Evolutionary conservation across 2,113 vertebrate species (phyloP).

Genomic region (Antechinus stuartii): DNA sequence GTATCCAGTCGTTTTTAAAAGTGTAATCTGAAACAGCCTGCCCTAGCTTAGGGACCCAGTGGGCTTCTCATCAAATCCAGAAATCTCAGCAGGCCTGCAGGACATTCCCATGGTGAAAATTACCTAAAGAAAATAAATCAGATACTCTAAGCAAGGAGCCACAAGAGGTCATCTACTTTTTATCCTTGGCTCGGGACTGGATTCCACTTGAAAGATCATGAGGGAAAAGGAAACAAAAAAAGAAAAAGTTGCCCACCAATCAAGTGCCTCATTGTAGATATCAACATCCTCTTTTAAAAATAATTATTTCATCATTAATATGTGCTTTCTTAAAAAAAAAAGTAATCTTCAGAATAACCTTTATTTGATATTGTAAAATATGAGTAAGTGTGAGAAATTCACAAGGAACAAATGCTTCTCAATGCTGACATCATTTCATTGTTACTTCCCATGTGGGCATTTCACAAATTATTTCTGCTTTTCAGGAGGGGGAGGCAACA

Average conservation of each 20-base stretch:
- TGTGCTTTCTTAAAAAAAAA: not conserved
- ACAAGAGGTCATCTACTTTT: slow-evolving; percentile 37
- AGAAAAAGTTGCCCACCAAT: not conserved
- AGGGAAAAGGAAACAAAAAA: not conserved
- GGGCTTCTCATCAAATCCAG: slow-evolving; percentile 5
- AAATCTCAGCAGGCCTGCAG: not conserved
- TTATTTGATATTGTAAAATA: not conserved
- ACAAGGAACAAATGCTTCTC: not conserved
- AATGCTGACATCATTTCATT: not conserved
- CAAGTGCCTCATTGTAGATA: not conserved
- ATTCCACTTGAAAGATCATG: not conserved
- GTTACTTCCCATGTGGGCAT: not conserved
- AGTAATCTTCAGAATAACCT: not conserved
- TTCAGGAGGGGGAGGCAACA: not conserved
- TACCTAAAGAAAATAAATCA: slow-evolving; percentile 31
- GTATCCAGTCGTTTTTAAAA: slow-evolving; percentile 71
- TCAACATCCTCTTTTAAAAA: slow-evolving; percentile 5
- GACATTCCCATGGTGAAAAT: slow-evolving; percentile 10
- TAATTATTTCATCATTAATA: not conserved
- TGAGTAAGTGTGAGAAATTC: not conserved
- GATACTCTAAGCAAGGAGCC: slow-evolving; percentile 26
- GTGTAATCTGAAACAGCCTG: slow-evolving; percentile 59
- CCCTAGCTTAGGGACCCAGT: not conserved
- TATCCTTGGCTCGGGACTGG: not conserved
- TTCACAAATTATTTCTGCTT: not conserved